Conservation (phyloP, 2,888 invertebrate genomes). For the Chloroclysta siterata region DNA sequence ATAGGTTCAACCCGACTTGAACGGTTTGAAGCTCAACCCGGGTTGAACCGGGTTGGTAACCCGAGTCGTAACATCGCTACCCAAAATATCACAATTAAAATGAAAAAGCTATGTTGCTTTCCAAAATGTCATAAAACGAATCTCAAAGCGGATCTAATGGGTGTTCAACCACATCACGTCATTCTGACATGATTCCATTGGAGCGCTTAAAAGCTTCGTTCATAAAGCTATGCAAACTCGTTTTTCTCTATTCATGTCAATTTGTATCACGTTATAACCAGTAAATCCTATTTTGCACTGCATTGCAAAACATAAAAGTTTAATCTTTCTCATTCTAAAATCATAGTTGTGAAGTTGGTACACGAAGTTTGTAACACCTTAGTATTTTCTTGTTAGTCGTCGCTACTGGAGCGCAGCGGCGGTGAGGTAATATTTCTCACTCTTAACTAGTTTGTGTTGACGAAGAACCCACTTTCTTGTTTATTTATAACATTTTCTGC, state of each 20-base stretch:
- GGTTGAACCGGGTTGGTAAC: too few species aligned
- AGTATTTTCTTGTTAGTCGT: constrained; percentile 22
- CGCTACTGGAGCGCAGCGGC: background rate
- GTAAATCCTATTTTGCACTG: background rate
- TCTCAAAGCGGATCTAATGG: constrained; percentile 7
- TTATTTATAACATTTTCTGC: background rate
- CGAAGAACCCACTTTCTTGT: background rate
- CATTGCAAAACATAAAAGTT: constrained; percentile 5
- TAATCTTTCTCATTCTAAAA: constrained; percentile 10
- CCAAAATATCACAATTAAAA: background rate
- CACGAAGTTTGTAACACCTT: constrained; percentile 19
- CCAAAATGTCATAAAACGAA: too few species aligned
- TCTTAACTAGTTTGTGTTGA: constrained; percentile 11
- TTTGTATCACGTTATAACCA: background rate
- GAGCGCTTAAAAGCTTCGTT: background rate
- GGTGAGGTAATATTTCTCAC: constrained; percentile 13
- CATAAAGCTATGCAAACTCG: background rate
- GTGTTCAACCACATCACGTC: constrained; percentile 18
- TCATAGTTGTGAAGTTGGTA: constrained; percentile 16
- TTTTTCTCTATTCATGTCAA: background rate
- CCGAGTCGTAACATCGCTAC: too few species aligned
- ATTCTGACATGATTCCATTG: constrained; percentile 15
- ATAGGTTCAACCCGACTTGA: too few species aligned
- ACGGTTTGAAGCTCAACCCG: too few species aligned
- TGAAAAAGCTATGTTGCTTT: background rate